Percentiles rank a stretch among this genome's conserved stretches.
phyloP scores from a whole-genome alignment of 1,140 invertebrate species.

The Drosophila elegans region DNA sequence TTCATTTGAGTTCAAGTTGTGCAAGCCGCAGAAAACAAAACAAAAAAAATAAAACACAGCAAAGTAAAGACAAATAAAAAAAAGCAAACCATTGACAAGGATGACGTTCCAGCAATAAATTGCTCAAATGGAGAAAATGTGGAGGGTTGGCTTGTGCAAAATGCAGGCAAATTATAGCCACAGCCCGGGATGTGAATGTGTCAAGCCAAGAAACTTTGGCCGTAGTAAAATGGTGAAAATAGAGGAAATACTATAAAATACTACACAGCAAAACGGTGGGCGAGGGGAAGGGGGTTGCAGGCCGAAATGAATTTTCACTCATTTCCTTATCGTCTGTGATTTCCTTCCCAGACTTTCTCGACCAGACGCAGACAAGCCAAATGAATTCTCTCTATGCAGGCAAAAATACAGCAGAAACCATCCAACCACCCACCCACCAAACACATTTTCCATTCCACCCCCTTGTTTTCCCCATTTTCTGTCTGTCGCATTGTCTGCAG shows the following conservation, averaged over 20 bases:
- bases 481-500: slow-evolving; percentile 64
- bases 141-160: slow-evolving; percentile 28
- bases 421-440: neutral
- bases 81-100: slow-evolving; percentile 31
- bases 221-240: slow-evolving; percentile 27
- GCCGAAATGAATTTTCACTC: slow-evolving; percentile 81
- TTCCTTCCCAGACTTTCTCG: slow-evolving; percentile 69
- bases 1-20: slow-evolving; percentile 54
- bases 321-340: slow-evolving; percentile 84
- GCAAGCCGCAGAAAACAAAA: slow-evolving; percentile 57
- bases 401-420: slow-evolving; percentile 14
- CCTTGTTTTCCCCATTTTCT: slow-evolving; percentile 2
- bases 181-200: slow-evolving; percentile 25
- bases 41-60: slow-evolving; percentile 20
- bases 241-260: slow-evolving; percentile 51
- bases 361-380: slow-evolving; percentile 52
- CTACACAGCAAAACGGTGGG: slow-evolving; percentile 21
- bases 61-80: slow-evolving; percentile 2
- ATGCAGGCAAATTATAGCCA: slow-evolving; percentile 75
- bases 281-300: neutral
- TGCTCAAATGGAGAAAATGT: slow-evolving; percentile 64
- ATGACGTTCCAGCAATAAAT: slow-evolving; percentile 68
- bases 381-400: slow-evolving; percentile 82
- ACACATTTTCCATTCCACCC: neutral
- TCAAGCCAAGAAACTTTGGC: slow-evolving; percentile 18